These are phyloP conservation scores for Diorhabda elongata DNA, from an alignment of 1,140 invertebrate genomes.

Conservation along the genomic window DNA sequence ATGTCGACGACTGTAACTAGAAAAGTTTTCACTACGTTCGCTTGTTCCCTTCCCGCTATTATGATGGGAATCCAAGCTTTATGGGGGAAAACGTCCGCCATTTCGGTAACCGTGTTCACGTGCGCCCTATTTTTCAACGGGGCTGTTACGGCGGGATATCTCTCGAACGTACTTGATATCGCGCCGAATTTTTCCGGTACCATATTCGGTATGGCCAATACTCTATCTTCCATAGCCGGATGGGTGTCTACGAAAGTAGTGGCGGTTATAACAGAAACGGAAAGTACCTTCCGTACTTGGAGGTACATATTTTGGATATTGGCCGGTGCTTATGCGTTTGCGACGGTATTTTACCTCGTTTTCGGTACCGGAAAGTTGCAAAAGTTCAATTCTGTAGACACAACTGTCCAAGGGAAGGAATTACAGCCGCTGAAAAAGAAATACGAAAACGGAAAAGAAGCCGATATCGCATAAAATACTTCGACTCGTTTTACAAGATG, in stretches of 20 bases:
- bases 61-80: constrained; percentile 69
- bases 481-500: too few relatives aligned
- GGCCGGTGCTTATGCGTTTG: constrained; percentile 65
- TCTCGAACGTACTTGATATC: constrained; percentile 85
- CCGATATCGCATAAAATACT: constrained; percentile 18
- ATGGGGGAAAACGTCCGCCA: constrained; percentile 61
- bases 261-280: constrained; percentile 71
- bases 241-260: constrained; percentile 82
- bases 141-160: constrained; percentile 79
- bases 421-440: constrained; percentile 46
- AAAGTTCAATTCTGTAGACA: constrained; percentile 55
- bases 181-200: constrained; percentile 86
- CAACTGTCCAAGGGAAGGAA: constrained; percentile 40
- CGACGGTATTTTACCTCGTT: constrained; percentile 63
- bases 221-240: constrained; percentile 82
- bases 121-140: constrained; percentile 76
- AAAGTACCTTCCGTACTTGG: constrained; percentile 75
- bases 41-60: constrained; percentile 57
- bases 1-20: constrained; percentile 67
- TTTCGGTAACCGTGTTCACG: constrained; percentile 72
- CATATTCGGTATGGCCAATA: constrained; percentile 88
- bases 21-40: constrained; percentile 65
- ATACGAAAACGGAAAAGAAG: constrained; percentile 35
- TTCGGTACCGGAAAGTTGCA: constrained; percentile 70
- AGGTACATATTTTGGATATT: constrained; percentile 81